Evolutionary conservation across 2,888 invertebrate species (phyloP).

Genomic region (Stenchaetothrips biformis): DNA sequence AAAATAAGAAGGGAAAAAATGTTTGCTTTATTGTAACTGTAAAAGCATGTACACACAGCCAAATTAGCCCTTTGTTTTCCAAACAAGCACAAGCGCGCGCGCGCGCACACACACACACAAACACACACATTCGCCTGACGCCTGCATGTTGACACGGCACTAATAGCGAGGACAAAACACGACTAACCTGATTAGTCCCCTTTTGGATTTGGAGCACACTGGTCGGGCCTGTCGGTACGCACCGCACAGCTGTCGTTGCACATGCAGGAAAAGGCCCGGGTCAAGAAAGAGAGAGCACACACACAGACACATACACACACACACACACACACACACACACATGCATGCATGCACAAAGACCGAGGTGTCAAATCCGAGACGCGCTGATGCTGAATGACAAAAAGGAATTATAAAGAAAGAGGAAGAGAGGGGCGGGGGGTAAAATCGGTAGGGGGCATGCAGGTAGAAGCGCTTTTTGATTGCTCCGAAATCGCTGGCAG

Average conservation of each 20-base stretch:
- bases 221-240: no score
- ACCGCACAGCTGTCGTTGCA: neutral
- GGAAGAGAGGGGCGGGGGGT: neutral
- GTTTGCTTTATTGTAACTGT: neutral
- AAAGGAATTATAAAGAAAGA: neutral
- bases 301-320: no score
- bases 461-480: neutral
- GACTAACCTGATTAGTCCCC: no score
- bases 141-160: no score
- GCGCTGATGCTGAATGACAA: neutral
- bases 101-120: no score
- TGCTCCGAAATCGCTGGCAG: neutral
- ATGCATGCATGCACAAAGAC: neutral
- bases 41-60: no score
- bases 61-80: no score
- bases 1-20: neutral
- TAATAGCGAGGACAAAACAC: no score
- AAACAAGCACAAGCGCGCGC: no score
- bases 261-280: neutral
- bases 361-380: constrained; percentile 12
- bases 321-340: neutral
- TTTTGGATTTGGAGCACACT: no score
- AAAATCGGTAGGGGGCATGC: no score
- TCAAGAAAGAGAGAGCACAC: neutral
- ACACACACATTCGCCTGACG: no score